Evolutionary conservation across 2,888 invertebrate species (phyloP), one percentile per base, ranked within the genome.

Genomic region (Syrphus vitripennis): DNA sequence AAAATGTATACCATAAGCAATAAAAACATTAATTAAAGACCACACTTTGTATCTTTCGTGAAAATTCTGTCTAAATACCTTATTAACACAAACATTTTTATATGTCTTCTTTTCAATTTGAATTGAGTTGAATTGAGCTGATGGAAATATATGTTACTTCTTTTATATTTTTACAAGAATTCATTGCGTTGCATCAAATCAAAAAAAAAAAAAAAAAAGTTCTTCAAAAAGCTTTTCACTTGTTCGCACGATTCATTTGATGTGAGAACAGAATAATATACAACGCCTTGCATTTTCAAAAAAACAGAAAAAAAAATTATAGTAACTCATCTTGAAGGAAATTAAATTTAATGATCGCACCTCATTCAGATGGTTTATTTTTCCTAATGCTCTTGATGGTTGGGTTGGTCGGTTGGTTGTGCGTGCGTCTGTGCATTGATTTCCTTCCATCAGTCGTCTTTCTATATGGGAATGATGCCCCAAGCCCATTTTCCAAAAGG

Each of bases 271-370:
- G 67, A 67, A 67, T 67, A 67, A 67, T 67, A 67, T 67, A 67
- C 50, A 67, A 67, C 34, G 59, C 37, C 34, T 14, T 59, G 21
- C 21, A 14, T 24, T 24, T 3, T 3, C n/a, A 26, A 19, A n/a
- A n/a, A n/a, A n/a, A n/a, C n/a, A n/a, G n/a, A n/a, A n/a, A n/a
- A n/a, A n/a, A n/a, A n/a, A n/a, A 48, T 31, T 37, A 16, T 21
- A 69, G 31, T 40, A 70, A 55, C 53, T 71, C 79, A 83, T 83
- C 80, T 75, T 55, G 70, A 21, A 59, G 59, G 75, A 76, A 84
- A 84, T 84, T 71, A 80, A 81, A 76, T 84, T 84, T 84, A 81
- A 84, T 72, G 80, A 84, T 84, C 84, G 31, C 84, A 84, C 84
- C 84, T 81, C 84, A 72, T 84, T 84, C 50, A 14, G 48, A 37